phyloP scores from a whole-genome alignment of 1,140 invertebrate genomes.

The Dendroctonus valens region DNA sequence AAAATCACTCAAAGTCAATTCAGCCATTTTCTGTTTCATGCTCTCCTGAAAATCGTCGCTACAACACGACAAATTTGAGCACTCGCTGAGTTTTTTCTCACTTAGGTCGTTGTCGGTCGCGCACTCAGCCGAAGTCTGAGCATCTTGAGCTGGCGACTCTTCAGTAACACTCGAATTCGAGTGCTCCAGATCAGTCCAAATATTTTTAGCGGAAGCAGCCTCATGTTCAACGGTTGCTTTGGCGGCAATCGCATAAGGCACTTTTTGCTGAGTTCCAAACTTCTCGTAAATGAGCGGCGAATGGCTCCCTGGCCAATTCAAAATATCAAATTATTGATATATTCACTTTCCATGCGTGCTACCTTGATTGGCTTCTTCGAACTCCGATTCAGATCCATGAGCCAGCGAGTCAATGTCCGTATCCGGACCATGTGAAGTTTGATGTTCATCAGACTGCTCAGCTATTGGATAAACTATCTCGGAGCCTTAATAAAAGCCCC shows the following conservation, averaged over 20 bases:
- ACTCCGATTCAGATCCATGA: slow-evolving; percentile 51
- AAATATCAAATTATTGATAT: slow-evolving; percentile 1
- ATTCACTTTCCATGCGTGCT: slow-evolving; percentile 22
- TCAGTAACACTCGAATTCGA: slow-evolving; percentile 55
- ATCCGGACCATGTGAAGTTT: slow-evolving; percentile 66
- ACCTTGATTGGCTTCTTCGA: slow-evolving; percentile 55
- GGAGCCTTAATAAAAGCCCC: slow-evolving; percentile 47
- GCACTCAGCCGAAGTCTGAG: slow-evolving; percentile 37
- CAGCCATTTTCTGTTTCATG: slow-evolving; percentile 22
- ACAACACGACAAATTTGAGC: slow-evolving; percentile 40
- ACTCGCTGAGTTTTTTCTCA: slow-evolving; percentile 47
- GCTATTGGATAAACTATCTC: slow-evolving; percentile 82
- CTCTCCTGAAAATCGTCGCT: slow-evolving; percentile 41
- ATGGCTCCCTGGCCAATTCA: slow-evolving; percentile 32
- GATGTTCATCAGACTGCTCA: slow-evolving; percentile 78
- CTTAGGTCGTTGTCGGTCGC: slow-evolving; percentile 43
- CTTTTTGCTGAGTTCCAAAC: slow-evolving; percentile 37
- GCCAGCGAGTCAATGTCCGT: slow-evolving; percentile 58
- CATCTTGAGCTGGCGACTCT: slow-evolving; percentile 47
- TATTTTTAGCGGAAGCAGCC: slow-evolving; percentile 30
- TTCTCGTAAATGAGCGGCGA: slow-evolving; percentile 39
- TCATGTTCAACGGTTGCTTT: not conserved
- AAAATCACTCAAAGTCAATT: slow-evolving; percentile 6
- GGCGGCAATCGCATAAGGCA: slow-evolving; percentile 29
- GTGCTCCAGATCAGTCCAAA: slow-evolving; percentile 47